A percentile compares a stretch with the other conserved stretches of the same genome.
These are phyloP conservation scores for Pangasius larnaudii DNA, from an alignment of 2,797 vertebrate genomes.

Conservation along the genomic window DNA sequence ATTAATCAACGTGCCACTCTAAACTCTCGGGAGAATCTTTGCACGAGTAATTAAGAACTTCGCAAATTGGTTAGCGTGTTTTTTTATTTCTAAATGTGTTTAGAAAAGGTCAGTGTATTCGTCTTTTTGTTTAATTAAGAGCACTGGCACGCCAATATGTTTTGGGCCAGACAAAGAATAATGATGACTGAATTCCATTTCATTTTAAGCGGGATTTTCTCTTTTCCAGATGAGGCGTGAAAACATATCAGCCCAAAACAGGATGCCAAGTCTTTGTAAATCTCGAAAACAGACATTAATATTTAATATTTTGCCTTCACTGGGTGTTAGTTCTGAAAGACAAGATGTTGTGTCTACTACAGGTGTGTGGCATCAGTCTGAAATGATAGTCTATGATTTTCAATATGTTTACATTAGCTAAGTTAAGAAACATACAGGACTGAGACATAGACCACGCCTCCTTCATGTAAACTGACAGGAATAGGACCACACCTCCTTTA, in stretches of 20 bases:
- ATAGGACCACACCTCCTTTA: not conserved
- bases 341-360: not conserved
- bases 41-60: conserved; percentile 58
- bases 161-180: conserved; percentile 56
- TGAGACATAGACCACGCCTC: not conserved
- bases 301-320: not conserved
- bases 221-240: conserved; percentile 7
- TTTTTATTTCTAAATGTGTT: conserved; percentile 56
- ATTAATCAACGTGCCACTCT: conserved; percentile 61
- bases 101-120: conserved; percentile 65
- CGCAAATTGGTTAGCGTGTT: conserved; percentile 62
- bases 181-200: conserved; percentile 26
- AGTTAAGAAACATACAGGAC: not conserved
- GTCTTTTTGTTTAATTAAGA: conserved; percentile 64
- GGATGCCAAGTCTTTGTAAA: not conserved
- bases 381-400: not conserved
- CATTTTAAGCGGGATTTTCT: not conserved
- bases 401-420: not conserved
- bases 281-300: not conserved
- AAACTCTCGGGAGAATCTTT: conserved; percentile 57
- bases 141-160: conserved; percentile 51
- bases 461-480: not conserved
- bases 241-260: not conserved
- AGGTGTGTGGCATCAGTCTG: not conserved
- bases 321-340: conserved; percentile 11